phyloP scores from a whole-genome alignment of 2,888 invertebrate species.

The Neoascia interrupta region DNA sequence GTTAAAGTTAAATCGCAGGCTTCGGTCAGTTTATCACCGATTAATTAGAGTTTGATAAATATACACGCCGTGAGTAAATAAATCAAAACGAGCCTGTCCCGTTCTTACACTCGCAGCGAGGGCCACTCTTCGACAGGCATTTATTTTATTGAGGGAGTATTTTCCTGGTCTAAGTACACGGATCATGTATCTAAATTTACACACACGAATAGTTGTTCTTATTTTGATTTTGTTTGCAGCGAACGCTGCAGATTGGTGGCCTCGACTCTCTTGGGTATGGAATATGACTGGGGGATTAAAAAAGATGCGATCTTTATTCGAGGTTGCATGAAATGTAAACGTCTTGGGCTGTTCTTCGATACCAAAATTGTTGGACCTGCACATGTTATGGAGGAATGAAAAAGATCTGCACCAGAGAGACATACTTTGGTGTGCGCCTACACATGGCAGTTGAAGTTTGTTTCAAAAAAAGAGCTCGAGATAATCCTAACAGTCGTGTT shows the following conservation, averaged over 20 bases:
- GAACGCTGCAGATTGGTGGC: slow-evolving; percentile 36
- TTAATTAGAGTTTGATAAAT: slow-evolving; percentile 81
- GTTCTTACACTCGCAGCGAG: background rate
- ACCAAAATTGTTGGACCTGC: slow-evolving; percentile 15
- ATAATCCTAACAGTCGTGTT: too few species aligned
- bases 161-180: slow-evolving; percentile 71
- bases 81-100: slow-evolving; percentile 73
- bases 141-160: slow-evolving; percentile 79
- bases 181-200: slow-evolving; percentile 66
- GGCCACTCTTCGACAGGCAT: slow-evolving; percentile 67
- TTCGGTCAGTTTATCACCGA: slow-evolving; percentile 79
- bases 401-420: too few species aligned
- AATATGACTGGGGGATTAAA: slow-evolving; percentile 51
- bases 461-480: too few species aligned
- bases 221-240: background rate
- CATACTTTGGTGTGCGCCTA: too few species aligned
- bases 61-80: slow-evolving; percentile 80
- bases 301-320: slow-evolving; percentile 65
- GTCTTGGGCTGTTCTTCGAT: slow-evolving; percentile 38
- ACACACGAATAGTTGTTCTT: slow-evolving; percentile 49
- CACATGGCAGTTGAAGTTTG: too few species aligned
- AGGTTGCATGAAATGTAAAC: slow-evolving; percentile 53
- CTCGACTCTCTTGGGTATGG: slow-evolving; percentile 18
- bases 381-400: slow-evolving; percentile 13
- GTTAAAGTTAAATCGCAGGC: slow-evolving; percentile 15